A percentile compares a stretch with the other conserved stretches of the same genome.
These are phyloP conservation scores for Poecile montanus DNA, from an alignment of 2,797 vertebrate species.

Conservation along the genomic window DNA sequence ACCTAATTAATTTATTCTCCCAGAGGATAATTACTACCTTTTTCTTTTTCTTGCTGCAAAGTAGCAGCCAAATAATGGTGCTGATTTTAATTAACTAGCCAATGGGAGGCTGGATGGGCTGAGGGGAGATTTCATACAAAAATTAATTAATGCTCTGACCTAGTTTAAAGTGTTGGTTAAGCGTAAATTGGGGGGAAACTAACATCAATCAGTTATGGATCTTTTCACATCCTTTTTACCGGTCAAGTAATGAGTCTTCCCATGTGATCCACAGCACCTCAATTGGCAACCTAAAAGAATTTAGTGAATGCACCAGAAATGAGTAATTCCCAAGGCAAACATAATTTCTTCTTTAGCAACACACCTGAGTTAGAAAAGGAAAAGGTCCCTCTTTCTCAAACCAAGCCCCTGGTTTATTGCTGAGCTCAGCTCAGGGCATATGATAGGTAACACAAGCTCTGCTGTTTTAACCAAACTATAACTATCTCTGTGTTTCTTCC, in stretches of 20 bases:
- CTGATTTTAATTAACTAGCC: constrained; percentile 52
- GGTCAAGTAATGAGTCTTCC: not conserved
- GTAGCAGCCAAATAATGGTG: not conserved
- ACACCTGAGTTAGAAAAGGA: not conserved
- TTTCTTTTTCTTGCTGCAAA: not conserved
- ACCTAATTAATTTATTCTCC: not conserved
- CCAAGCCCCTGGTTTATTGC: not conserved
- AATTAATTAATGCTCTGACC: constrained; percentile 52
- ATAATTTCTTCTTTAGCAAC: not conserved
- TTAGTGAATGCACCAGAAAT: not conserved
- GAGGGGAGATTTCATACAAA: not conserved
- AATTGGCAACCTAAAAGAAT: not conserved
- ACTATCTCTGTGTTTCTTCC: not conserved
- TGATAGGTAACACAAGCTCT: not conserved
- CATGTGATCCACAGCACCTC: not conserved
- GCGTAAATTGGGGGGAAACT: constrained; percentile 2
- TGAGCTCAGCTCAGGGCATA: not conserved
- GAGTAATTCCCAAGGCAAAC: not conserved
- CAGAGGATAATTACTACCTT: not conserved
- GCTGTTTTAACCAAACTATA: not conserved
- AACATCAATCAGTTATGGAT: not conserved
- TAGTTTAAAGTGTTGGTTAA: constrained; percentile 20
- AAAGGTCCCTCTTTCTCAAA: not conserved
- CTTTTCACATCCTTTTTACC: not conserved
- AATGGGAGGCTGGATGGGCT: constrained; percentile 6